Percentiles rank a stretch among this genome's conserved stretches.
Evolutionary conservation across 2,888 invertebrate genomes (phyloP).

Genomic region (Hofmannophila pseudospretella): DNA sequence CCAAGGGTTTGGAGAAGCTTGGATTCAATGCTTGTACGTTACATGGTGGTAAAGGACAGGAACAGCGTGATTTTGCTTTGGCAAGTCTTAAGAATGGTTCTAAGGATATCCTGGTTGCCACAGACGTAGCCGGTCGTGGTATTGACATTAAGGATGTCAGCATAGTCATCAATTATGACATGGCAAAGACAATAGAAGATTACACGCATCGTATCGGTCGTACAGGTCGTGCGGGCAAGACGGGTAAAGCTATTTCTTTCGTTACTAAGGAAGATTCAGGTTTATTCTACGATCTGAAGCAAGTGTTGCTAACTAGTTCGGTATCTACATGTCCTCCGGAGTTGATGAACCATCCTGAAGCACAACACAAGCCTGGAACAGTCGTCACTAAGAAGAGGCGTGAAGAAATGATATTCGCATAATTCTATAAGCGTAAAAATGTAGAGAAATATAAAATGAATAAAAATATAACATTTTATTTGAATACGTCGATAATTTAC

Average conservation of each 20-base stretch:
- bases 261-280: constrained; percentile 97
- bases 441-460: not conserved
- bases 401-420: constrained; percentile 97
- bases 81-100: constrained; percentile 96
- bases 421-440: constrained; percentile 23
- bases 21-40: constrained; percentile 97
- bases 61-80: constrained; percentile 98
- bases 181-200: constrained; percentile 99
- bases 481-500: not conserved
- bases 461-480: constrained; percentile 2
- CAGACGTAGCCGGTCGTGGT: constrained; percentile 99
- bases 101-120: constrained; percentile 99
- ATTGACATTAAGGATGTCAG: constrained; percentile 99
- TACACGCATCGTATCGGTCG: constrained; percentile 99
- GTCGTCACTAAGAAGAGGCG: constrained; percentile 95
- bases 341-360: constrained; percentile 98
- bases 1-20: constrained; percentile 97
- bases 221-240: constrained; percentile 99
- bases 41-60: constrained; percentile 99
- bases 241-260: constrained; percentile 97
- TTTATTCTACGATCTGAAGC: constrained; percentile 98
- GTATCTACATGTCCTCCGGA: constrained; percentile 97
- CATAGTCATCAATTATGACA: constrained; percentile 99
- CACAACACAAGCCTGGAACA: constrained; percentile 97
- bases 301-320: constrained; percentile 91